Evolutionary conservation across 2,797 vertebrate genomes (phyloP), one percentile per base, ranked within the genome.

Genomic region (Pelobates cultripes): DNA sequence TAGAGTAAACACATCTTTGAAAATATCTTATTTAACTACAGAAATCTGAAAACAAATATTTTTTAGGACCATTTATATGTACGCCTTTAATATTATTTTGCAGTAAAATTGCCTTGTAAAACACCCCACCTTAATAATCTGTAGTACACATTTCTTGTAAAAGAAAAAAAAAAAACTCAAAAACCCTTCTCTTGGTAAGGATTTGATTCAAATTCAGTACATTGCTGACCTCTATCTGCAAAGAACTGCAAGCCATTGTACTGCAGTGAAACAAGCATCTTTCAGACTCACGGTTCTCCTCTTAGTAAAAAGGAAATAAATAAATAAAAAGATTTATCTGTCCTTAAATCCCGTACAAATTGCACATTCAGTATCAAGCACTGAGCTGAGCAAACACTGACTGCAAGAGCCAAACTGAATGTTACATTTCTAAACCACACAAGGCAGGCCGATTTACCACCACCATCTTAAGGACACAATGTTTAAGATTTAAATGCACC

Each of bases 191-290:
- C 76, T 64, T 69, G 73, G 64, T 70, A 43, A 14, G 7, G 75
- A 67, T 40, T 75, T 40, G 86, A 90, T 92, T 93, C 90, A 93
- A 93, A 94, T 90, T 86, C 86, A 92, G 92, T 92, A 90, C 91
- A 92, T 93, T 94, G 93, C 91, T 94, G 93, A 94, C 94, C 93
- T 94, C 94, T 94, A 92, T 94, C 93, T 94, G 94, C 82, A 85
- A 85, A 91, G 85, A 93, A 91, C 86, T 83, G 88, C 91, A 83
- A 89, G 85, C 91, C 89, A 86, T 40, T 87, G 78, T 88, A 9
- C 66, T 71, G 14, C 9, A 44, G 61, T 9, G 75, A 53, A 47
- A 60, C 42, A 7, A 61, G 60, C 74, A 51, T 13, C 43, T 43
- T 9, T 72, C 45, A 63, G 4, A 41, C 47, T 68, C 66, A 10